Evolutionary conservation across 2,797 vertebrate genomes (phyloP).

Genomic region (Myotis planiceps): DNA sequence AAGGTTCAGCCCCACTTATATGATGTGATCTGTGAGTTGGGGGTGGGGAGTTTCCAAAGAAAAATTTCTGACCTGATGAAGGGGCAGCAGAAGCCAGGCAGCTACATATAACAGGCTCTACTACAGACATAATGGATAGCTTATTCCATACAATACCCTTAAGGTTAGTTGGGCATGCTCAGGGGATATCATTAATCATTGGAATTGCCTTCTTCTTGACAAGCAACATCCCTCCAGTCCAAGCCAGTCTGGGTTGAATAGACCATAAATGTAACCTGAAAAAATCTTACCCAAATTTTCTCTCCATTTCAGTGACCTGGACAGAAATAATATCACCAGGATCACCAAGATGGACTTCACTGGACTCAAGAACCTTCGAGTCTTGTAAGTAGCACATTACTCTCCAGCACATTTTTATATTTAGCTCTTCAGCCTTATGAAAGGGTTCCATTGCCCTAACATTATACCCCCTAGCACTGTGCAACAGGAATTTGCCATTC

Average conservation of each 20-base stretch:
- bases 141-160: conserved; percentile 56
- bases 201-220: conserved; percentile 55
- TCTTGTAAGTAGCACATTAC: conserved; percentile 92
- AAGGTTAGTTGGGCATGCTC: conserved; percentile 35
- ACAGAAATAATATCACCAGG: conserved; percentile 97
- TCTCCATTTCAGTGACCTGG: conserved; percentile 92
- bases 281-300: conserved; percentile 62
- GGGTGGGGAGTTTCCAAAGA: neutral
- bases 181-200: conserved; percentile 51
- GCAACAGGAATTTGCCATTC: neutral
- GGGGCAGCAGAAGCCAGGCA: conserved; percentile 35
- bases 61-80: conserved; percentile 27
- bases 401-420: neutral
- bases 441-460: neutral
- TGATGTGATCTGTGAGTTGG: neutral
- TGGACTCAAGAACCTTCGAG: conserved; percentile 96
- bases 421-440: neutral
- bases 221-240: conserved; percentile 3
- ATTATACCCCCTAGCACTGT: neutral
- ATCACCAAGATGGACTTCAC: conserved; percentile 97
- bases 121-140: conserved; percentile 23
- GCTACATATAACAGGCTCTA: conserved; percentile 11
- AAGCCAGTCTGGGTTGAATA: conserved; percentile 23
- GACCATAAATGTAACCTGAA: conserved; percentile 24
- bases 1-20: neutral